These are phyloP conservation scores for Artibeus jamaicensis DNA, from an alignment of 2,797 vertebrate genomes.

Conservation along the genomic window DNA sequence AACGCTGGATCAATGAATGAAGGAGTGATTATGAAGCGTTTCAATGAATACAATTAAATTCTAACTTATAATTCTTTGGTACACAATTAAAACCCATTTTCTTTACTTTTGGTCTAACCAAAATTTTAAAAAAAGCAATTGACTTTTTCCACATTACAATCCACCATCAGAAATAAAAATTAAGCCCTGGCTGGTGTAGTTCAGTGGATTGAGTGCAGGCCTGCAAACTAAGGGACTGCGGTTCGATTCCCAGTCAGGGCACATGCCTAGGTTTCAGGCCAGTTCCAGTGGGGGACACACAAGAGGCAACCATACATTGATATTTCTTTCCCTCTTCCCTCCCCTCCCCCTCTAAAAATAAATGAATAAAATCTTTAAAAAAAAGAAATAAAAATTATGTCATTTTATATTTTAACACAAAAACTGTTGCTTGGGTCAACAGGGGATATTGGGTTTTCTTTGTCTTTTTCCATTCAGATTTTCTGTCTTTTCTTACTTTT, in stretches of 20 bases:
- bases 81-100: not conserved
- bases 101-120: not conserved
- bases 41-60: not conserved
- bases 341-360: too few relatives aligned
- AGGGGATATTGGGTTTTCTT: not conserved
- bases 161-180: conserved; percentile 26
- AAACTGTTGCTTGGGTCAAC: not conserved
- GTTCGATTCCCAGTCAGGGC: too few relatives aligned
- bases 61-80: not conserved
- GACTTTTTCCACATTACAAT: not conserved
- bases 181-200: not conserved
- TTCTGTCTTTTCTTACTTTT: conserved; percentile 1
- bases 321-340: too few relatives aligned
- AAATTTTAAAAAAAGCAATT: not conserved
- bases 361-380: too few relatives aligned
- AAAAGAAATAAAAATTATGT: conserved; percentile 19
- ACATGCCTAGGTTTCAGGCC: too few relatives aligned
- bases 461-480: not conserved
- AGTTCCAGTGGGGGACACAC: too few relatives aligned
- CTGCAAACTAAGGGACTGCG: too few relatives aligned
- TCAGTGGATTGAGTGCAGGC: too few relatives aligned
- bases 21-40: conserved; percentile 2
- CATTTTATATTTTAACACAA: not conserved
- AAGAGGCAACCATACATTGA: too few relatives aligned
- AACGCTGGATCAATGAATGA: not conserved